Evolutionary conservation across 2,797 vertebrate genomes (phyloP).

Genomic region (Sebastes dallii): DNA sequence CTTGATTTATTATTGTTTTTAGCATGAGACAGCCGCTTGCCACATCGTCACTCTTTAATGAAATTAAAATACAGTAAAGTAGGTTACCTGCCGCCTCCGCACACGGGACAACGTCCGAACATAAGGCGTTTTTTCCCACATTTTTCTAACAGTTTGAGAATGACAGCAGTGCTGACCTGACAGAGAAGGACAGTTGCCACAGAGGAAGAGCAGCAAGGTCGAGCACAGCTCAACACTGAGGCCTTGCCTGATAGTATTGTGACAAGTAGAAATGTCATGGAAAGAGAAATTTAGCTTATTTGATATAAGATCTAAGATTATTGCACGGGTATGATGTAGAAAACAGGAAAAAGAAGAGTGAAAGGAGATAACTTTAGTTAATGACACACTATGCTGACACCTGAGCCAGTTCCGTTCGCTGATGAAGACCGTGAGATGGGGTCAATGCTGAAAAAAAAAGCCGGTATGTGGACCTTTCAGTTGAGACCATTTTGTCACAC

Average conservation of each 20-base stretch:
- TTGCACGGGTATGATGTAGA: too few relatives aligned
- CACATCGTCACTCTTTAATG: too few relatives aligned
- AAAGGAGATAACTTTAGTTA: too few relatives aligned
- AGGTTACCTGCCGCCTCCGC: neutral
- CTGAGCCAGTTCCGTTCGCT: neutral
- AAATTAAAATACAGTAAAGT: too few relatives aligned
- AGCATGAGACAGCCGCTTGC: too few relatives aligned
- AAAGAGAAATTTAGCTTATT: too few relatives aligned
- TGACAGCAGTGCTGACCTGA: neutral
- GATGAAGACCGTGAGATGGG: neutral
- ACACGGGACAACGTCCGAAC: too few relatives aligned
- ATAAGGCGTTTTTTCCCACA: neutral
- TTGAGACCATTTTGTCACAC: neutral
- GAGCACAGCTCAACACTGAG: neutral
- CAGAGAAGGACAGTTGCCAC: neutral
- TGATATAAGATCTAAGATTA: too few relatives aligned
- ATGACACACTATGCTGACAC: neutral
- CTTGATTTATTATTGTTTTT: too few relatives aligned
- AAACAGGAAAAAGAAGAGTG: too few relatives aligned
- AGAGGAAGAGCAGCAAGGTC: neutral
- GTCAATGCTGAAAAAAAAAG: neutral
- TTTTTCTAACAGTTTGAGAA: neutral
- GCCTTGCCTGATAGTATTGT: neutral
- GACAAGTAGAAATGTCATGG: too few relatives aligned
- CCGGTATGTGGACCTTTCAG: neutral